Percentiles rank a stretch among this genome's conserved stretches.
Evolutionary conservation across 2,797 vertebrate genomes (phyloP).

Genomic region (Acrocephalus scirpaceus): DNA sequence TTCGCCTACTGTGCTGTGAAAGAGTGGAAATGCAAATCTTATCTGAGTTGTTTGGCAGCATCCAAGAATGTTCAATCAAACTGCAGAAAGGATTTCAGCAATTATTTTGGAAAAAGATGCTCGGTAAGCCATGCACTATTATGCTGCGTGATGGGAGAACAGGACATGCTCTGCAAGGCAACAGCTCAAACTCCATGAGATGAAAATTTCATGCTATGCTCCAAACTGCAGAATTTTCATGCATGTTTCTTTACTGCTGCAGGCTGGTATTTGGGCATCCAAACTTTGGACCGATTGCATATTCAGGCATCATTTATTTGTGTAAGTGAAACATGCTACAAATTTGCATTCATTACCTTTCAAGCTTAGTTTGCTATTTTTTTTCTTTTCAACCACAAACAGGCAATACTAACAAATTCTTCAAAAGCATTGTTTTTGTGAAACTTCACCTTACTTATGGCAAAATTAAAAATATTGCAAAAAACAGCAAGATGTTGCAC

Average conservation of each 20-base stretch:
- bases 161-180: neutral
- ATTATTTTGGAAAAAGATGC: neutral
- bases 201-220: neutral
- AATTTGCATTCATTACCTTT: neutral
- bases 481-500: neutral
- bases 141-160: neutral
- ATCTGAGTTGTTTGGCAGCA: neutral
- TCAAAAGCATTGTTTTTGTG: neutral
- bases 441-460: neutral
- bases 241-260: neutral
- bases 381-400: neutral
- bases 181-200: neutral
- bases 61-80: neutral
- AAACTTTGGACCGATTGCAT: neutral
- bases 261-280: neutral
- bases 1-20: neutral
- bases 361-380: neutral
- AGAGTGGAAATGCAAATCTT: neutral
- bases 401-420: neutral
- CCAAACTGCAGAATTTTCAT: neutral
- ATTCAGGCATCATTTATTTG: neutral
- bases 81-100: neutral
- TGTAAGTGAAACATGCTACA: neutral
- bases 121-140: fast-evolving
- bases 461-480: neutral